A percentile compares a stretch with the other conserved stretches of the same genome.
These are phyloP conservation scores for Oegoconia quadripuncta DNA, from an alignment of 2,888 invertebrate species.

Conservation along the genomic window DNA sequence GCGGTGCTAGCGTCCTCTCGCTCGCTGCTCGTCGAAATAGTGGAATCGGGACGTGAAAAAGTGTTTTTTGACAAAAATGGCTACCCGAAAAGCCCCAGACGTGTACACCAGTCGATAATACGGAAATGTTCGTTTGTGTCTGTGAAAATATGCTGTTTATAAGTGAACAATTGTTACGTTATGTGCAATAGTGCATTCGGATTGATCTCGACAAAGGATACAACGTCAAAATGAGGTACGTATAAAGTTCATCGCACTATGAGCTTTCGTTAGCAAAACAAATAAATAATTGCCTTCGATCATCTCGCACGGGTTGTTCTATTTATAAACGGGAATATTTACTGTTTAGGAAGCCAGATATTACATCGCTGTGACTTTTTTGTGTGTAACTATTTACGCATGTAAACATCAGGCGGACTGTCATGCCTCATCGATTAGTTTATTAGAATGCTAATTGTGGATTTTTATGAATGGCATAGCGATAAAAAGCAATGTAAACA, in stretches of 20 bases:
- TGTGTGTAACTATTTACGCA: constrained; percentile 44
- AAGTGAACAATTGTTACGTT: constrained; percentile 75
- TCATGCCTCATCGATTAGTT: constrained; percentile 64
- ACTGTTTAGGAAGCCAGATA: constrained; percentile 31
- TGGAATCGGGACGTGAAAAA: constrained; percentile 58
- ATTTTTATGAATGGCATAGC: constrained; percentile 67
- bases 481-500: constrained; percentile 37
- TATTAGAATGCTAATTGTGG: constrained; percentile 53
- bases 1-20: constrained; percentile 62
- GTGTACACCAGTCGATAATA: constrained; percentile 56
- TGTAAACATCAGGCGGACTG: constrained; percentile 65
- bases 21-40: constrained; percentile 58
- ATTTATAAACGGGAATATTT: constrained; percentile 58
- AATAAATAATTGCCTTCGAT: constrained; percentile 65
- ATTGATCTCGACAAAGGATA: constrained; percentile 73
- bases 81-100: constrained; percentile 58
- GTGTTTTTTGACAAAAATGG: constrained; percentile 73
- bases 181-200: constrained; percentile 72
- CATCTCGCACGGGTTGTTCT: constrained; percentile 54
- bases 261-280: constrained; percentile 71
- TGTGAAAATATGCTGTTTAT: constrained; percentile 71
- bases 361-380: constrained; percentile 35
- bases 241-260: constrained; percentile 61
- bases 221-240: constrained; percentile 74
- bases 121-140: constrained; percentile 58